Percentiles rank a stretch among this genome's conserved stretches.
phyloP scores from a whole-genome alignment of 1,140 invertebrate genomes.

The Nephila pilipes region DNA sequence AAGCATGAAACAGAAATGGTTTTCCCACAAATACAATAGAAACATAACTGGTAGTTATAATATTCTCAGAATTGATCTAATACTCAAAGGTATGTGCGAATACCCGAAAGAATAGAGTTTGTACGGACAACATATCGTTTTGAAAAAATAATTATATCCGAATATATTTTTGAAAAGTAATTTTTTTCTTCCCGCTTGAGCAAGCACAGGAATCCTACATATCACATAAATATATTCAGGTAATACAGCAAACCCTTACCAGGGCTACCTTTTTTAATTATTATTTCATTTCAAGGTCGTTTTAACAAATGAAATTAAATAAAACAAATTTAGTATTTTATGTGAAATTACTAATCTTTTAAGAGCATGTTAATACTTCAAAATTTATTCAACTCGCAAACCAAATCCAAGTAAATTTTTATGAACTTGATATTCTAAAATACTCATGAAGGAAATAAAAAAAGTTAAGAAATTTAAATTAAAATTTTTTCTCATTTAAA shows the following conservation, averaged over 20 bases:
- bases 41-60: slow-evolving; percentile 36
- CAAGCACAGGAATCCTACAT: slow-evolving; percentile 75
- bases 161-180: slow-evolving; percentile 71
- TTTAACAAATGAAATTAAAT: neutral
- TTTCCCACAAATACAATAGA: slow-evolving; percentile 48
- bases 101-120: slow-evolving; percentile 67
- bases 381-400: too few species aligned
- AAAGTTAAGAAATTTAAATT: too few species aligned
- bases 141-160: slow-evolving; percentile 60
- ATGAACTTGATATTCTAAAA: too few species aligned
- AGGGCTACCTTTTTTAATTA: slow-evolving; percentile 8
- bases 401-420: too few species aligned
- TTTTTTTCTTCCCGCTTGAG: slow-evolving; percentile 53
- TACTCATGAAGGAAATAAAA: too few species aligned
- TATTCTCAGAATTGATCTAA: slow-evolving; percentile 25
- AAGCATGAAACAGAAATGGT: slow-evolving; percentile 30
- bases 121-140: slow-evolving; percentile 67
- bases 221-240: slow-evolving; percentile 69
- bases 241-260: slow-evolving; percentile 19
- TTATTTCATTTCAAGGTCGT: neutral
- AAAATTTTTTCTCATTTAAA: too few species aligned
- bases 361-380: too few species aligned
- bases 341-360: too few species aligned
- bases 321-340: neutral
- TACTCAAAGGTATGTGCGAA: slow-evolving; percentile 74